phyloP scores from a whole-genome alignment of 92 coral and sea anemone species.

The Heteractis magnifica region DNA sequence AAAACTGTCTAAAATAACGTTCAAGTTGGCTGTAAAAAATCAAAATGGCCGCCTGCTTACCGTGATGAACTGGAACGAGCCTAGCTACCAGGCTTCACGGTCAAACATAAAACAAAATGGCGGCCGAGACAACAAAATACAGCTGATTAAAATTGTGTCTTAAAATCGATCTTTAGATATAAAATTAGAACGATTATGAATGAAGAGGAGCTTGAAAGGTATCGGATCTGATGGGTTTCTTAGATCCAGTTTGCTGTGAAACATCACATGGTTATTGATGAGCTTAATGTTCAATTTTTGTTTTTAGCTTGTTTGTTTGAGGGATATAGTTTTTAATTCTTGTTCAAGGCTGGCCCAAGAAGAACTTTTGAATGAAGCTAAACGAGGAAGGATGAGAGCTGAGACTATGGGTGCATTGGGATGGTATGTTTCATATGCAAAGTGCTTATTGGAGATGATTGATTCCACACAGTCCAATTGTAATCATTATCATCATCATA shows the following conservation, averaged over 20 bases:
- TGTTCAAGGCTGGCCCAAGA: conserved; percentile 78
- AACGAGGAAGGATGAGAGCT: conserved; percentile 83
- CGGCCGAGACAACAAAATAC: neutral
- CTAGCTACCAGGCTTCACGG: conserved; percentile 26
- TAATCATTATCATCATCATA: too few species aligned
- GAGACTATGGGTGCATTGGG: conserved; percentile 92
- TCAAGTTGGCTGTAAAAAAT: neutral
- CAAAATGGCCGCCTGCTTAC: conserved; percentile 44
- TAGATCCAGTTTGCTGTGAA: neutral
- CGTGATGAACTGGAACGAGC: conserved; percentile 22
- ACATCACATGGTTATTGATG: too few species aligned
- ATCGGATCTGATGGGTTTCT: neutral
- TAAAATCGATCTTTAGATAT: neutral
- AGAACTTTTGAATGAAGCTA: conserved; percentile 83
- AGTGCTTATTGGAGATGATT: too few species aligned
- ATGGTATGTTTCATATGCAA: conserved; percentile 49
- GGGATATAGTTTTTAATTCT: neutral
- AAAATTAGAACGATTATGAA: conserved; percentile 31
- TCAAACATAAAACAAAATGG: conserved; percentile 30
- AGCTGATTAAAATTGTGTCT: neutral
- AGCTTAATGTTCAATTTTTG: neutral
- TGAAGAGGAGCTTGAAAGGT: conserved; percentile 74
- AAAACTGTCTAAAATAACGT: neutral
- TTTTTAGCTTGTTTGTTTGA: neutral
- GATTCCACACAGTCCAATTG: too few species aligned